A percentile compares a stretch with the other conserved stretches of the same genome.
phyloP scores from a whole-genome alignment of 2,797 vertebrate species.

The Brachyrhaphis roseni region DNA sequence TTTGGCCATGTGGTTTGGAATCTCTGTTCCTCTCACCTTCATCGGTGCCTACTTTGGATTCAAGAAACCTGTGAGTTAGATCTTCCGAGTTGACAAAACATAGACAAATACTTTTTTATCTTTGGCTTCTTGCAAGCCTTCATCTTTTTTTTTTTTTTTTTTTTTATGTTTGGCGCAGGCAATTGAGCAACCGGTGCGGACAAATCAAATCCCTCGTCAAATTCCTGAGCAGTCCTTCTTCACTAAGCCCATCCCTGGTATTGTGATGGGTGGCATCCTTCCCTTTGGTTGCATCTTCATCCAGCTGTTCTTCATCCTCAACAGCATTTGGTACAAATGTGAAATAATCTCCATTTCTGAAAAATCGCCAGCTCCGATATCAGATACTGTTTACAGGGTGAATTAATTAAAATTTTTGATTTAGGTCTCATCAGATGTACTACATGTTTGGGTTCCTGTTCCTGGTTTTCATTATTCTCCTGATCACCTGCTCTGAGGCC shows the following conservation, averaged over 20 bases:
- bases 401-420: background rate
- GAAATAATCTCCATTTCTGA: slow-evolving; percentile 4
- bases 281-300: slow-evolving; percentile 95
- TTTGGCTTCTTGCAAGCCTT: background rate
- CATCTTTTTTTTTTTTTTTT: background rate
- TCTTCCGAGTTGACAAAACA: background rate
- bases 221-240: slow-evolving; percentile 91
- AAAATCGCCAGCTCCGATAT: background rate
- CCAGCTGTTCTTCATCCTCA: slow-evolving; percentile 94
- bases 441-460: slow-evolving; percentile 96
- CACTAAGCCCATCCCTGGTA: slow-evolving; percentile 86
- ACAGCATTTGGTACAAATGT: slow-evolving; percentile 89
- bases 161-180: slow-evolving; percentile 64
- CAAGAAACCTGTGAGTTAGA: slow-evolving; percentile 85
- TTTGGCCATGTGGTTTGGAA: slow-evolving; percentile 91
- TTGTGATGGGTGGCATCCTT: slow-evolving; percentile 90
- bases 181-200: slow-evolving; percentile 88
- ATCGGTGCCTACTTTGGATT: slow-evolving; percentile 92
- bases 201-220: slow-evolving; percentile 88
- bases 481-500: slow-evolving; percentile 93
- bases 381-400: no score
- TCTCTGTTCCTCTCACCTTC: slow-evolving; percentile 91
- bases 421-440: slow-evolving; percentile 95
- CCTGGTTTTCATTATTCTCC: slow-evolving; percentile 91
- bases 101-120: background rate